Conservation (phyloP, 2,113 vertebrate species). For the Progne subis region DNA sequence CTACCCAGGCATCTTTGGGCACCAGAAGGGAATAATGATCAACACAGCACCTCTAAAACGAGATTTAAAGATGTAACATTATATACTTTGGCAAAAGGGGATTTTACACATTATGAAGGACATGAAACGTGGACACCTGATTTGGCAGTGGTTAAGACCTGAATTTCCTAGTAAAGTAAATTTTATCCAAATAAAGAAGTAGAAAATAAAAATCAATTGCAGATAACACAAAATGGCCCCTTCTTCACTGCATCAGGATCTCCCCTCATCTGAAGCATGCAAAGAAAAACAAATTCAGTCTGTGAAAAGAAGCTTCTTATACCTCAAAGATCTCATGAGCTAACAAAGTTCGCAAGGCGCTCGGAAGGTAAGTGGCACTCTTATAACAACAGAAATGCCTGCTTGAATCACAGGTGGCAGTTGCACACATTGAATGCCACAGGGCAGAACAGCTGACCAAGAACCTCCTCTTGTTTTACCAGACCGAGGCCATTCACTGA, state of each 20-base stretch:
- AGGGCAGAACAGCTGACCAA: not conserved
- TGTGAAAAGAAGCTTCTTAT: not conserved
- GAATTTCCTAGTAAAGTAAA: not conserved
- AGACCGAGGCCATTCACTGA: not conserved
- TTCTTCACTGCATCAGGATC: not conserved
- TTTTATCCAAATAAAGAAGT: not conserved
- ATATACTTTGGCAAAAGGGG: not conserved
- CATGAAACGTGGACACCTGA: not conserved
- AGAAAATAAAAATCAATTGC: not conserved
- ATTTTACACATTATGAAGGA: not conserved
- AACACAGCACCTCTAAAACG: not conserved
- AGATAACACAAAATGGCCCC: not conserved
- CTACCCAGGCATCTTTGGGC: not conserved
- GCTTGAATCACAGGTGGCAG: not conserved
- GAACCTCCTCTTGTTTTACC: not conserved
- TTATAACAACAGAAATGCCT: not conserved
- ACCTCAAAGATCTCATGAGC: not conserved
- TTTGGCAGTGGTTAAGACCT: not conserved
- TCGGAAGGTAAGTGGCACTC: not conserved
- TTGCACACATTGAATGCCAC: accelerated
- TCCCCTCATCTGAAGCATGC: not conserved
- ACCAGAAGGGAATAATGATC: not conserved
- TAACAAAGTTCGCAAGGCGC: not conserved
- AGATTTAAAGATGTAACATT: not conserved
- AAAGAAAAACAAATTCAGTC: not conserved